phyloP scores from a whole-genome alignment of 2,113 vertebrate species.

The Pteropus alecto region DNA sequence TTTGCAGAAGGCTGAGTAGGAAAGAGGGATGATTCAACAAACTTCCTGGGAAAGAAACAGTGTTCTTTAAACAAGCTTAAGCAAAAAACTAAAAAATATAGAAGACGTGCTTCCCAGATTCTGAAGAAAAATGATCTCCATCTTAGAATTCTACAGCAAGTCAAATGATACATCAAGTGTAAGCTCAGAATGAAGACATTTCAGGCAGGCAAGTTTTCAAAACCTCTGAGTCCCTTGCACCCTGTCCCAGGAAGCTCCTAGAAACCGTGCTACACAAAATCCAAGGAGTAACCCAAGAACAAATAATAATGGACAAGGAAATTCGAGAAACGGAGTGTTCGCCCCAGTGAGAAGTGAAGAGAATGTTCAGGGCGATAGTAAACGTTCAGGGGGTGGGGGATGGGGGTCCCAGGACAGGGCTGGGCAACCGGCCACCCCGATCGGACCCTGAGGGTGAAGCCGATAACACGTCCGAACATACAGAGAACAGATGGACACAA shows the following conservation, averaged over 20 bases:
- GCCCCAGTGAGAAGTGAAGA: too few species aligned
- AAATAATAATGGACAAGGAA: background rate
- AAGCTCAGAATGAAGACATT: background rate
- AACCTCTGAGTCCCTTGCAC: background rate
- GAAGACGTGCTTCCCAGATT: background rate
- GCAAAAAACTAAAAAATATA: background rate
- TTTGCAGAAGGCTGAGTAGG: background rate
- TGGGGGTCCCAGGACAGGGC: rapidly evolving
- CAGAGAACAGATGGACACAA: background rate
- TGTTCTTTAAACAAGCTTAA: background rate
- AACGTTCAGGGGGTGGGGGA: background rate
- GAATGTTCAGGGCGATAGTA: rapidly evolving
- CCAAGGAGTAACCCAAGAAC: background rate
- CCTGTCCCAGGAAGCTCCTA: background rate
- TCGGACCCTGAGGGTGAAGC: rapidly evolving
- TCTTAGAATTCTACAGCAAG: background rate
- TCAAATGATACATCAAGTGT: background rate
- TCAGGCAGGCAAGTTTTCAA: background rate
- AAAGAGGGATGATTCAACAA: background rate
- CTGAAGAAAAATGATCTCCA: background rate
- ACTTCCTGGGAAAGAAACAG: background rate
- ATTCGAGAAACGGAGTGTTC: background rate
- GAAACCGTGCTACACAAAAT: background rate
- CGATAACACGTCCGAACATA: rapidly evolving
- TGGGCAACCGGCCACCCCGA: too few species aligned